Evolutionary conservation across 2,888 invertebrate genomes (phyloP).

Genomic region (Orthosia gracilis): DNA sequence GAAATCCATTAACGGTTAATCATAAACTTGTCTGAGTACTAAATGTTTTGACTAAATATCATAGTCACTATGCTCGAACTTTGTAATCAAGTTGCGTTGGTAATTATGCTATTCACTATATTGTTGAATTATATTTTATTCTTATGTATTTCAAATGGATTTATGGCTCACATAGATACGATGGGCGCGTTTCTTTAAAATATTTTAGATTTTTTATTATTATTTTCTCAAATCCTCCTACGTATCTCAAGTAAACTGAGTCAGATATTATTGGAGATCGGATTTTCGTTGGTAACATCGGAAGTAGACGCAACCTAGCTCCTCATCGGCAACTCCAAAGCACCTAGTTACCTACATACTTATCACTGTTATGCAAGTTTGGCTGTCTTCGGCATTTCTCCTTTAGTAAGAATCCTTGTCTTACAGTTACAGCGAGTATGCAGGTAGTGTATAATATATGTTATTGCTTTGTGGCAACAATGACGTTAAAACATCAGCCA

Average conservation of each 20-base stretch:
- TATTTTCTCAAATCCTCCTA: not conserved
- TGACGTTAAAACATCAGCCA: not conserved
- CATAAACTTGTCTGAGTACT: constrained; percentile 31
- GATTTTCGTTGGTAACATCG: constrained; percentile 9
- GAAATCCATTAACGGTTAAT: constrained; percentile 42
- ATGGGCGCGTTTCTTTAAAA: not conserved
- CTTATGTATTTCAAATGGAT: not conserved
- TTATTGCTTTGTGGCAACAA: not conserved
- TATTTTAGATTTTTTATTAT: not conserved
- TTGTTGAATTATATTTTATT: constrained; percentile 7
- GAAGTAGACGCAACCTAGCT: not conserved
- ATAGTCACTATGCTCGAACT: not conserved
- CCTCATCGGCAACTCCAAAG: constrained; percentile 15
- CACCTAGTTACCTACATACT: constrained; percentile 3
- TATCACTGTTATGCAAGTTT: constrained; percentile 15
- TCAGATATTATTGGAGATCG: not conserved
- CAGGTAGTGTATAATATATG: not conserved
- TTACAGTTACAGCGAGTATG: not conserved
- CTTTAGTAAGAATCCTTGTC: not conserved
- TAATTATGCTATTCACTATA: not conserved
- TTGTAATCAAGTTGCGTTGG: not conserved
- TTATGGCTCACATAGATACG: not conserved
- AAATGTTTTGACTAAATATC: constrained; percentile 8
- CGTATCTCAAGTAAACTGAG: not conserved
- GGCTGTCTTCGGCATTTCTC: not conserved